A percentile compares a stretch with the other conserved stretches of the same genome.
Conservation (phyloP, 2,888 invertebrate genomes). For the Thyatira batis region DNA sequence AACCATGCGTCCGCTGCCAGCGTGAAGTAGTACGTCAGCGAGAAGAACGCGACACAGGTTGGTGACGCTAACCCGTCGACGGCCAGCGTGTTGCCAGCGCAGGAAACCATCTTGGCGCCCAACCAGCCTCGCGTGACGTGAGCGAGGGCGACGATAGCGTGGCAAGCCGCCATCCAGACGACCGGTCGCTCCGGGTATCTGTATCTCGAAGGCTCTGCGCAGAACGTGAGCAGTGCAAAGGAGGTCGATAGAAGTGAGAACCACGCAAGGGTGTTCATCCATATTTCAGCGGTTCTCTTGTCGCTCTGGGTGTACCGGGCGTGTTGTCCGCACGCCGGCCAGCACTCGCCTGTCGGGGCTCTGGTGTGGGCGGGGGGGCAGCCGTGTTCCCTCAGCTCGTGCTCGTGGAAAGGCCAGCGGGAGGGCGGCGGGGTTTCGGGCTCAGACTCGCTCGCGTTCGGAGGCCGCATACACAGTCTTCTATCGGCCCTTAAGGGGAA, state of each 20-base stretch:
- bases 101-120: constrained; percentile 65
- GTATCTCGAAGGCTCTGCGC: constrained; percentile 94
- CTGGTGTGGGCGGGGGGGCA: constrained; percentile 84
- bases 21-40: constrained; percentile 89
- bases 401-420: constrained; percentile 70
- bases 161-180: constrained; percentile 94
- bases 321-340: constrained; percentile 86
- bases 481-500: constrained; percentile 88
- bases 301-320: constrained; percentile 86
- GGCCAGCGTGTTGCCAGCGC: constrained; percentile 65
- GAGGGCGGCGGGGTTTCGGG: constrained; percentile 68
- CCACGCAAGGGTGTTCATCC: constrained; percentile 90
- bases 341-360: constrained; percentile 82
- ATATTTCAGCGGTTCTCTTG: constrained; percentile 86
- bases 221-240: constrained; percentile 92
- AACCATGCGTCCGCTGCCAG: constrained; percentile 93
- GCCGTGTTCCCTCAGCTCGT: constrained; percentile 60
- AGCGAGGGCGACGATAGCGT: constrained; percentile 89
- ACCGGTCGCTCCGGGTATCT: constrained; percentile 96
- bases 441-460: constrained; percentile 69
- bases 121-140: constrained; percentile 87
- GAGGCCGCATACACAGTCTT: constrained; percentile 89
- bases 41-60: constrained; percentile 88
- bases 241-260: constrained; percentile 90
- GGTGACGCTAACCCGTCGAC: constrained; percentile 76